These are phyloP conservation scores for Pseudococcus jackbeardsleyi DNA, from an alignment of 2,888 invertebrate genomes.

Conservation along the genomic window DNA sequence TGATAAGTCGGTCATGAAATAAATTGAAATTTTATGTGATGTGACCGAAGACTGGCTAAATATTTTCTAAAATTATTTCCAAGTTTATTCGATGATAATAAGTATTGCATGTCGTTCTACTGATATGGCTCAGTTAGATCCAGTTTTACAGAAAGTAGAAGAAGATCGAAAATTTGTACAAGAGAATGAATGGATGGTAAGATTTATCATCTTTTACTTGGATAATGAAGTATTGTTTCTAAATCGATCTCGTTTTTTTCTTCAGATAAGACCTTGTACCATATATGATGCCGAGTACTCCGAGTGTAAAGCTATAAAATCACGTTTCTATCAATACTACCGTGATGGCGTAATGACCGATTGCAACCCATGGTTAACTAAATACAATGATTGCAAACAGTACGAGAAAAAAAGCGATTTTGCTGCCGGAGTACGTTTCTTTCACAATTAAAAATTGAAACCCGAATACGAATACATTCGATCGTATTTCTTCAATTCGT, in stretches of 20 bases:
- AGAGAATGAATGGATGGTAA: slow-evolving; percentile 53
- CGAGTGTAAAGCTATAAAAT: slow-evolving; percentile 82
- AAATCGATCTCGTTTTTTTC: neutral
- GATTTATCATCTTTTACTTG: neutral
- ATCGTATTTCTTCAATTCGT: neutral
- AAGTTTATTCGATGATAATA: too few species aligned
- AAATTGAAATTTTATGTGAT: too few species aligned
- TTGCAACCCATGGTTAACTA: slow-evolving; percentile 85
- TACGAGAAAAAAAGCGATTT: slow-evolving; percentile 76
- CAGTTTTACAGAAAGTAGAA: neutral
- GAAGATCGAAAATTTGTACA: slow-evolving; percentile 40
- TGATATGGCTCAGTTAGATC: neutral
- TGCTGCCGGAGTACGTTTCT: slow-evolving; percentile 76
- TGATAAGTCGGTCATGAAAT: too few species aligned
- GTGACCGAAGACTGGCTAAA: too few species aligned
- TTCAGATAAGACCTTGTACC: slow-evolving; percentile 83
- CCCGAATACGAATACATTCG: too few species aligned
- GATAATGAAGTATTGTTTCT: neutral
- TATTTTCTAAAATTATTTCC: too few species aligned
- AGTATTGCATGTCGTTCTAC: neutral
- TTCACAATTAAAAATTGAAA: too few species aligned
- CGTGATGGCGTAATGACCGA: slow-evolving; percentile 80
- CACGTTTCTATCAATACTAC: slow-evolving; percentile 89
- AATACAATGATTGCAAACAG: slow-evolving; percentile 81
- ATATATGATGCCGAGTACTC: slow-evolving; percentile 85